Evolutionary conservation across 30 jellyfish, hydroid and myxozoan genomes (phyloP), one percentile per base, ranked within the genome.

Genomic region (Nemopilema nomurai): DNA sequence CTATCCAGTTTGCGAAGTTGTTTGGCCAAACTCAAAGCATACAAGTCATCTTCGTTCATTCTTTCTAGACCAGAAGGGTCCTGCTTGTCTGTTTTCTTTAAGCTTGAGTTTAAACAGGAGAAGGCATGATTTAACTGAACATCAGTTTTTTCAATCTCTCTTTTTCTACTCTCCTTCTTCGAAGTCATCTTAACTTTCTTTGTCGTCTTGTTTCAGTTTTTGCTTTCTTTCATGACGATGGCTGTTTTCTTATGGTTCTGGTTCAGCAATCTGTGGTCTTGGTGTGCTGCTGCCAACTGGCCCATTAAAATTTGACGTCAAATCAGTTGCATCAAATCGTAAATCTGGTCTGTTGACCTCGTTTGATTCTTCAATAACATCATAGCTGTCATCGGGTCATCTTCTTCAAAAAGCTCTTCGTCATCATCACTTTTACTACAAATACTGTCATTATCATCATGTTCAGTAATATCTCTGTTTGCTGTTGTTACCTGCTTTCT

Each of bases 1-100:
- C 51, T 51, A 77, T 77, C 87, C 75, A 77, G 57, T 28, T 49
- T 77, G 52, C 76, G 73, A 50, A 77, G 76, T 62, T 63, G 64
- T 16, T 77, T 77, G 16, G 69, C 77, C 49, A 77, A 16, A 77
- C 51, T 77, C 1, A 77, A 63, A 4, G 87, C 87, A 77, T 77
- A 77, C 64, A 77, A 77, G 21, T 77, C 50, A 19, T 77, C 74
- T 51, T 52, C n/a, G n/a, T n/a, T n/a, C n/a, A n/a, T n/a, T n/a
- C n/a, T n/a, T n/a, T n/a, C n/a, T n/a, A n/a, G n/a, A n/a, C n/a
- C n/a, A n/a, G n/a, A n/a, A n/a, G n/a, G n/a, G n/a, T n/a, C n/a
- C n/a, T n/a, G n/a, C n/a, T n/a, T n/a, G n/a, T n/a, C n/a, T n/a
- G n/a, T n/a, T n/a, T 77, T 57, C 32, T 50, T 53, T 22, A 33